phyloP scores from a whole-genome alignment of 2,888 invertebrate genomes.

The Rhamphomyia laevipes region DNA sequence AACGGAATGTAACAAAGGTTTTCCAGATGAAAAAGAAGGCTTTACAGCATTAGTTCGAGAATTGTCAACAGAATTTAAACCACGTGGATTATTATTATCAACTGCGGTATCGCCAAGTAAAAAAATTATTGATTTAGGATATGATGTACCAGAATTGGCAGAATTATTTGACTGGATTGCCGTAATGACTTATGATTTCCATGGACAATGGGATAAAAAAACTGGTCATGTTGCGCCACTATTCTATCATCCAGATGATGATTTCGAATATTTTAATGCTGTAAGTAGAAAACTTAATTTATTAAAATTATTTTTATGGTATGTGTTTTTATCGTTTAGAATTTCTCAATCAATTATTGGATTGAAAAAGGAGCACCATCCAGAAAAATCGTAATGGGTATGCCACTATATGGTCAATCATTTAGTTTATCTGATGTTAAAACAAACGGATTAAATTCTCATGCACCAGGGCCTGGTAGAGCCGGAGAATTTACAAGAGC shows the following conservation, averaged over 20 bases:
- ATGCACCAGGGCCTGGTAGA: slow-evolving; percentile 64
- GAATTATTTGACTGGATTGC: slow-evolving; percentile 78
- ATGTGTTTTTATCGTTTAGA: slow-evolving; percentile 38
- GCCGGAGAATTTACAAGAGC: slow-evolving; percentile 78
- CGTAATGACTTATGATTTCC: slow-evolving; percentile 86
- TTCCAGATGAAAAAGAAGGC: slow-evolving; percentile 67
- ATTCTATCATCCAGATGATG: slow-evolving; percentile 71
- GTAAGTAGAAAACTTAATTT: slow-evolving; percentile 39
- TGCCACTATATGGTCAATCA: slow-evolving; percentile 81
- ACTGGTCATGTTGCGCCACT: slow-evolving; percentile 84
- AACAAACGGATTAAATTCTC: slow-evolving; percentile 57
- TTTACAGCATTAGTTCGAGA: slow-evolving; percentile 66
- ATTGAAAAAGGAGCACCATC: slow-evolving; percentile 71
- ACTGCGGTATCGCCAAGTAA: slow-evolving; percentile 82
- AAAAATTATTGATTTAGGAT: slow-evolving; percentile 74
- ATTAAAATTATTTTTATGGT: background rate
- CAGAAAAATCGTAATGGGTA: slow-evolving; percentile 74
- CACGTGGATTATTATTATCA: slow-evolving; percentile 58
- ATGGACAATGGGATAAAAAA: slow-evolving; percentile 85
- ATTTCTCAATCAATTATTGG: slow-evolving; percentile 83
- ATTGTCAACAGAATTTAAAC: slow-evolving; percentile 52
- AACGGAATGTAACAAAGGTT: slow-evolving; percentile 77
- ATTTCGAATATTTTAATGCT: slow-evolving; percentile 69
- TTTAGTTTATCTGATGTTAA: slow-evolving; percentile 55
- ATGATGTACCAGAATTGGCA: slow-evolving; percentile 66